Evolutionary conservation across 2,888 invertebrate genomes (phyloP), one percentile per base, ranked within the genome.

Genomic region (Eretmocerus hayati): DNA sequence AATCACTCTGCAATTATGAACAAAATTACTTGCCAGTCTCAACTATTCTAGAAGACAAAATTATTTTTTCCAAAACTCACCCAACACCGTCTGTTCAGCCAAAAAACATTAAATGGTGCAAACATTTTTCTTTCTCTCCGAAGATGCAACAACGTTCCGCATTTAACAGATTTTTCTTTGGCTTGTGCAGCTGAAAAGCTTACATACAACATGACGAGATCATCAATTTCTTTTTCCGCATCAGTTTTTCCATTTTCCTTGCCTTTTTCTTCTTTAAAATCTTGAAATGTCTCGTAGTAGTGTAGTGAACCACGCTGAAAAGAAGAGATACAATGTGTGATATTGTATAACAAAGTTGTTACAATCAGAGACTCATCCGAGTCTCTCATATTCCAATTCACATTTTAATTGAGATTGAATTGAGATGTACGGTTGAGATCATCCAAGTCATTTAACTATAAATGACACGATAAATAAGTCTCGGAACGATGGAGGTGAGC

Each of bases 201-300:
- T 11, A 46, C 39, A 31, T 67, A 70, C 20, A 63, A 55, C 2
- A 56, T 50, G 1, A 57, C 21, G 3, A 65, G 41, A 21, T 52
- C 50, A 4, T 65, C 59, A 47, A 46, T 47, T 16, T 43, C 50
- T 13, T 44, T 52, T 2, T 44, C 31, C 2, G 22, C 23, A 8
- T 38, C 46, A 9, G 20, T 26, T 20, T 43, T 50, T 4, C n/a
- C 42, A 5, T 22, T 18, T 2, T 22, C 32, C 2, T 46, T 49
- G n/a, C 18, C 26, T 3, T 18, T 43, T 5, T 40, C 40, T n/a
- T 30, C 46, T 4, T 42, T 32, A 13, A 54, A 50, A 11, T 61
- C 59, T 19, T 58, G 59, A 37, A 63, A 65, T 9, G 56, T 59
- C 37, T 65, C 65, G 46, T 65, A 65, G 41, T 64, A 60, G 46